A percentile compares a stretch with the other conserved stretches of the same genome.
Conservation (phyloP, 1,140 invertebrate genomes). For the Drosophila santomea region DNA sequence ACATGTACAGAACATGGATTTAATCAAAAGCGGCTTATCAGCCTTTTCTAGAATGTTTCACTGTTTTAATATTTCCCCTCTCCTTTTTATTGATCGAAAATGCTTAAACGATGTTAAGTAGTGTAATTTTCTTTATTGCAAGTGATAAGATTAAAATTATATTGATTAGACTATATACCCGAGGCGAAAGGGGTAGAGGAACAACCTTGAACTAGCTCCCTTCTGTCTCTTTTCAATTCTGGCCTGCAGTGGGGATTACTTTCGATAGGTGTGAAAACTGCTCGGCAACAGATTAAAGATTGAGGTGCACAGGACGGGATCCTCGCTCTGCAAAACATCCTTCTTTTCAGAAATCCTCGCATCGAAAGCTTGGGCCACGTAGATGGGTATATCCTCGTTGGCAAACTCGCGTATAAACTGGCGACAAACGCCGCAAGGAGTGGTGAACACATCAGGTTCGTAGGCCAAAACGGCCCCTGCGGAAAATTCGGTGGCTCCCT, state of each 20-base stretch:
- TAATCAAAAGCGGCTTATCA: not conserved
- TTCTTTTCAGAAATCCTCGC: conserved; percentile 66
- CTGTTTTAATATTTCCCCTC: not conserved
- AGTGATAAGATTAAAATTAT: conserved; percentile 50
- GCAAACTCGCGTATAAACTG: conserved; percentile 93
- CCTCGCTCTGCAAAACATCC: conserved; percentile 32
- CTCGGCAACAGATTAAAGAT: conserved; percentile 88
- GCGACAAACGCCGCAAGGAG: conserved; percentile 96
- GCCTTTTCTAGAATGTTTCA: not conserved
- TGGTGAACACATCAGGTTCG: conserved; percentile 88
- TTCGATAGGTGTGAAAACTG: conserved; percentile 75
- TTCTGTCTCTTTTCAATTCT: not conserved
- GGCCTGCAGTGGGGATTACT: conserved; percentile 5
- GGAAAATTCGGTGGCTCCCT: conserved; percentile 91
- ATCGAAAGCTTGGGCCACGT: conserved; percentile 89
- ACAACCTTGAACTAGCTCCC: conserved; percentile 39
- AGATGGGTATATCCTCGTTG: conserved; percentile 88
- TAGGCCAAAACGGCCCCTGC: conserved; percentile 91
- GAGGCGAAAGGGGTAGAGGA: not conserved
- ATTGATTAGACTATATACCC: conserved; percentile 33
- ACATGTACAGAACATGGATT: too few species aligned
- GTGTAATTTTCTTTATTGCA: conserved; percentile 55
- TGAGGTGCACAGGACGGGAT: conserved; percentile 87
- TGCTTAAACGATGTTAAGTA: conserved; percentile 7
- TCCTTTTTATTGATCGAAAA: not conserved